These are phyloP conservation scores for Amiota communis DNA, from an alignment of 2,888 invertebrate genomes.

Conservation along the genomic window DNA sequence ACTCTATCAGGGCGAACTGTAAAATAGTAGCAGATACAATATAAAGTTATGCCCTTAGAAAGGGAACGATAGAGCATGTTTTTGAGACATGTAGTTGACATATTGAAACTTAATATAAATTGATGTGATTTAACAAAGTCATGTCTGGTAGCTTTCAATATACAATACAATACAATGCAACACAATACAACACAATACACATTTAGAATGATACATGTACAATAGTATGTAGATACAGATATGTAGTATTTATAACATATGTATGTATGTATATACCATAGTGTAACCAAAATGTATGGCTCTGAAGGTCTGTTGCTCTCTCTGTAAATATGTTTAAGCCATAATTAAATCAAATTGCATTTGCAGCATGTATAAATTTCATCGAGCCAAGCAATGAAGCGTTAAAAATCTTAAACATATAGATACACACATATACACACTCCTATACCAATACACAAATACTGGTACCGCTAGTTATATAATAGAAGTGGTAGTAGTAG, in stretches of 20 bases:
- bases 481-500: too few relatives aligned
- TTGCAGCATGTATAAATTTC: slow-evolving; percentile 21
- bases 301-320: slow-evolving; percentile 35
- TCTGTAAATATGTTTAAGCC: slow-evolving; percentile 32
- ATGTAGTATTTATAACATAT: neutral
- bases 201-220: too few relatives aligned
- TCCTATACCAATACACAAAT: neutral
- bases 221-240: too few relatives aligned
- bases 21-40: too few relatives aligned
- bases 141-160: neutral
- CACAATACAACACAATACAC: too few relatives aligned
- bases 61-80: too few relatives aligned
- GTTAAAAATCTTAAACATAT: slow-evolving; percentile 29
- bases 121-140: slow-evolving; percentile 4
- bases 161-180: too few relatives aligned
- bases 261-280: neutral
- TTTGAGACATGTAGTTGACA: neutral
- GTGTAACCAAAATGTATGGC: too few relatives aligned
- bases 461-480: neutral
- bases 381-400: slow-evolving; percentile 26
- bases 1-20: too few relatives aligned
- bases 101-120: slow-evolving; percentile 8
- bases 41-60: too few relatives aligned
- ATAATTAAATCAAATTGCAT: slow-evolving; percentile 49
- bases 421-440: neutral